Evolutionary conservation across 1,140 invertebrate species (phyloP).

Genomic region (Yoshiicerus persimilis): DNA sequence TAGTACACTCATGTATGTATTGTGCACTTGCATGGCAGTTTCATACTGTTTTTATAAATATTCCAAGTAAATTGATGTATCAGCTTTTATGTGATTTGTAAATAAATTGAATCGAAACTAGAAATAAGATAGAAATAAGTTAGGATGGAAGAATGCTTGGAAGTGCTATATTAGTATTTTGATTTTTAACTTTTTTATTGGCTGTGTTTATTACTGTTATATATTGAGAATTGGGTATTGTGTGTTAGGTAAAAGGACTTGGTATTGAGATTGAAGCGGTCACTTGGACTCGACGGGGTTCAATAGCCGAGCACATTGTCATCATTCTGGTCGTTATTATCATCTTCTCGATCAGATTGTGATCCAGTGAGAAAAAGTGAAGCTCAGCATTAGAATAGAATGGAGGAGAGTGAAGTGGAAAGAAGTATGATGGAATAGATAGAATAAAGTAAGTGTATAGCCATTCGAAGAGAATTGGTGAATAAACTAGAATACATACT

Average conservation of each 20-base stretch:
- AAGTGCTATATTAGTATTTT: too few species aligned
- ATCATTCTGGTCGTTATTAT: constrained; percentile 7
- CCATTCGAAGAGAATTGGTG: not conserved
- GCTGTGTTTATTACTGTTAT: too few species aligned
- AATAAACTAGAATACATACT: not conserved
- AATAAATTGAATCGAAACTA: too few species aligned
- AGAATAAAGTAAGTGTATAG: not conserved
- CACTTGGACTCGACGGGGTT: constrained; percentile 1
- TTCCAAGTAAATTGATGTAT: too few species aligned
- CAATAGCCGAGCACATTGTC: constrained; percentile 11
- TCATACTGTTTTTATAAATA: not conserved
- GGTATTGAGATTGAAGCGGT: not conserved
- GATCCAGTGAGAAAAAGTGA: constrained; percentile 3
- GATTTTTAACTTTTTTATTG: too few species aligned
- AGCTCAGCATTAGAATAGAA: not conserved
- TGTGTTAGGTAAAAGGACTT: too few species aligned
- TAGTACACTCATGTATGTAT: too few species aligned
- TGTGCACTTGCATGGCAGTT: too few species aligned
- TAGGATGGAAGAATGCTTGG: too few species aligned
- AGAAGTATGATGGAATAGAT: constrained; percentile 4
- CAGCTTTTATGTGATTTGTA: too few species aligned
- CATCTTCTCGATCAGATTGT: constrained; percentile 4
- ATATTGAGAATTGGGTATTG: too few species aligned
- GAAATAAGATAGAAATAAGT: too few species aligned
- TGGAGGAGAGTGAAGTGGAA: not conserved